Evolutionary conservation across 2,113 vertebrate genomes (phyloP).

Genomic region (Spheniscus mendiculus): DNA sequence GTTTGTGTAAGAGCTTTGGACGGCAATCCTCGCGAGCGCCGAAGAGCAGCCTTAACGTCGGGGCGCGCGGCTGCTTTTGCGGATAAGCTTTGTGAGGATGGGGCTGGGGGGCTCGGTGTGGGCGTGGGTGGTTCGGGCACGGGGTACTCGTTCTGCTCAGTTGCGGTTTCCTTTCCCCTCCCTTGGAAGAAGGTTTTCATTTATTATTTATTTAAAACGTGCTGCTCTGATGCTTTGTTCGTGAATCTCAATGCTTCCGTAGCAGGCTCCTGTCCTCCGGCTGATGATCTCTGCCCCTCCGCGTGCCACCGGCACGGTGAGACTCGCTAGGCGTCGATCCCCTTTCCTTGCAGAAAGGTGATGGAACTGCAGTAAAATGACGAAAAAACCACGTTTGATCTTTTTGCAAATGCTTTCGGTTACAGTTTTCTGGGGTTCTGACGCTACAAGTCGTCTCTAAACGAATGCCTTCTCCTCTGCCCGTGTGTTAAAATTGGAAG

Average conservation of each 20-base stretch:
- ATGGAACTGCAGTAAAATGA: neutral
- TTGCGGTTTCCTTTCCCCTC: neutral
- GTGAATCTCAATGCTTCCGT: neutral
- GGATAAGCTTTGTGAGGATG: too few relatives aligned
- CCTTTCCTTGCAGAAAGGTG: too few relatives aligned
- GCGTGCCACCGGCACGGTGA: neutral
- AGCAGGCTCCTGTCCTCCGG: neutral
- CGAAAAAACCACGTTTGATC: neutral
- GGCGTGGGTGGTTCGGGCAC: neutral
- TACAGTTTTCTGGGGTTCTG: neutral
- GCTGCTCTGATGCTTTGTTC: neutral
- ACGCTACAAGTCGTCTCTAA: accelerated
- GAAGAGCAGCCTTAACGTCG: neutral
- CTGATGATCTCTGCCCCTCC: neutral
- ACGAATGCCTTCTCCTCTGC: neutral
- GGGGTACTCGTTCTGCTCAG: accelerated
- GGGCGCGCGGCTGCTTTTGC: neutral
- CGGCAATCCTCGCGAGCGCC: accelerated
- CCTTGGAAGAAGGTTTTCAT: too few relatives aligned
- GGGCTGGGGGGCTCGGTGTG: neutral
- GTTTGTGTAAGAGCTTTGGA: neutral
- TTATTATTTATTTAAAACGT: neutral
- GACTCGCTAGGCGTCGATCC: neutral
- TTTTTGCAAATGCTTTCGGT: neutral
- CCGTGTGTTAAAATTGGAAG: accelerated